Percentiles rank a stretch among this genome's conserved stretches.
These are phyloP conservation scores for Scaptodrosophila lebanonensis DNA, from an alignment of 1,140 invertebrate species.

Conservation along the genomic window DNA sequence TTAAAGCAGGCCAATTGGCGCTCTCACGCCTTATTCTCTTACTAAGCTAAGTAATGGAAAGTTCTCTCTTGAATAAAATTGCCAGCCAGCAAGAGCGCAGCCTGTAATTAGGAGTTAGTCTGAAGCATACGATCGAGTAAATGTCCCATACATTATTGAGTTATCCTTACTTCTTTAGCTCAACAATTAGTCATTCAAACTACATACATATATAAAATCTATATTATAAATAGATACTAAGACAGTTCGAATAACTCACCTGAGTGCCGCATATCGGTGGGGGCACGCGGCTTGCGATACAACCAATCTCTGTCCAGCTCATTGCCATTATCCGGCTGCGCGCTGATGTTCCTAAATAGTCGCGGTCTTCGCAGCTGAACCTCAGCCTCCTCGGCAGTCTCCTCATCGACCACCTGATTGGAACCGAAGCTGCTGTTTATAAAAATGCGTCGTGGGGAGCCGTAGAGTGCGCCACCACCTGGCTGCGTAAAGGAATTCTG, in stretches of 20 bases:
- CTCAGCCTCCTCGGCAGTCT: constrained; percentile 66
- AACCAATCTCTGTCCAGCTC: constrained; percentile 74
- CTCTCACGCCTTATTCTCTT: too few species aligned
- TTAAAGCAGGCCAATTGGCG: too few species aligned
- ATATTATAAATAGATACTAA: background rate
- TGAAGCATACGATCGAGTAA: too few species aligned
- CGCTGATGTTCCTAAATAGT: constrained; percentile 58
- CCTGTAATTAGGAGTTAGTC: too few species aligned
- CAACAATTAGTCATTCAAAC: too few species aligned
- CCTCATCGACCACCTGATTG: constrained; percentile 74
- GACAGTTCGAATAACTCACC: constrained; percentile 42
- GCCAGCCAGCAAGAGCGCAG: too few species aligned
- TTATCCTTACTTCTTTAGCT: too few species aligned
- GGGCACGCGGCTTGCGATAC: constrained; percentile 70
- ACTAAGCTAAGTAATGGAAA: too few species aligned
- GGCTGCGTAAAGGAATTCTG: constrained; percentile 67
- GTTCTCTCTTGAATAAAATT: too few species aligned
- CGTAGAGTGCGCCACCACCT: constrained; percentile 42
- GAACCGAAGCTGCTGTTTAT: constrained; percentile 71
- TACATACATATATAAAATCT: too few species aligned
- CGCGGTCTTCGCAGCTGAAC: constrained; percentile 64
- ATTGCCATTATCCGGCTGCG: constrained; percentile 69
- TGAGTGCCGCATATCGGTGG: constrained; percentile 74
- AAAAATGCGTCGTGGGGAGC: constrained; percentile 66
- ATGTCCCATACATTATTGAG: too few species aligned